Conservation (phyloP, 2,888 invertebrate genomes). For the Xestoiulus laeticollis region DNA sequence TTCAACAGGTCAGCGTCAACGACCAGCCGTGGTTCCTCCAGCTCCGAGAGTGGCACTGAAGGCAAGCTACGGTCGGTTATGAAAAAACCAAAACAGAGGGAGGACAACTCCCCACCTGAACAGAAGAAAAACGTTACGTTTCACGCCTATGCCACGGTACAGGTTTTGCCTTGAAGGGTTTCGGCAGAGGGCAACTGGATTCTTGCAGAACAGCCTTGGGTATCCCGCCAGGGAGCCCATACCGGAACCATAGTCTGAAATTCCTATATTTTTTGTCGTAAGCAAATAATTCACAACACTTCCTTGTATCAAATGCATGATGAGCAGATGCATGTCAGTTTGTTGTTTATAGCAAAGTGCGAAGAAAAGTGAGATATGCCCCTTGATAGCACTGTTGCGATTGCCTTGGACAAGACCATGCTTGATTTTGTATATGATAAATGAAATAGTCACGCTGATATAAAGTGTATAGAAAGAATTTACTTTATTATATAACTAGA, state of each 20-base stretch:
- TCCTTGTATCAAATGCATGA: not conserved
- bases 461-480: not conserved
- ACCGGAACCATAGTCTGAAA: conserved; percentile 28
- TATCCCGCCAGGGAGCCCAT: not conserved
- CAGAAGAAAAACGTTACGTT: conserved; percentile 58
- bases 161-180: conserved; percentile 56
- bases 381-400: not conserved
- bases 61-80: conserved; percentile 54
- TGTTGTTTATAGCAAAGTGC: not conserved
- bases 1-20: conserved; percentile 54
- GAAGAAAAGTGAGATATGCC: not conserved
- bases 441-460: not conserved
- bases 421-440: not conserved
- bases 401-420: not conserved
- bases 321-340: not conserved
- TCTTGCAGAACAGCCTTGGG: not conserved
- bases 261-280: not conserved
- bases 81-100: conserved; percentile 55
- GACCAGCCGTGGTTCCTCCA: conserved; percentile 55
- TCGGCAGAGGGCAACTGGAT: not conserved
- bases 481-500: not conserved
- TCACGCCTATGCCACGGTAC: conserved; percentile 58
- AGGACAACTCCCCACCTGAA: conserved; percentile 45
- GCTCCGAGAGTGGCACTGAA: conserved; percentile 53
- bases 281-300: not conserved